These are phyloP conservation scores for Calidris pygmaea DNA, from an alignment of 2,113 vertebrate species.

Conservation along the genomic window DNA sequence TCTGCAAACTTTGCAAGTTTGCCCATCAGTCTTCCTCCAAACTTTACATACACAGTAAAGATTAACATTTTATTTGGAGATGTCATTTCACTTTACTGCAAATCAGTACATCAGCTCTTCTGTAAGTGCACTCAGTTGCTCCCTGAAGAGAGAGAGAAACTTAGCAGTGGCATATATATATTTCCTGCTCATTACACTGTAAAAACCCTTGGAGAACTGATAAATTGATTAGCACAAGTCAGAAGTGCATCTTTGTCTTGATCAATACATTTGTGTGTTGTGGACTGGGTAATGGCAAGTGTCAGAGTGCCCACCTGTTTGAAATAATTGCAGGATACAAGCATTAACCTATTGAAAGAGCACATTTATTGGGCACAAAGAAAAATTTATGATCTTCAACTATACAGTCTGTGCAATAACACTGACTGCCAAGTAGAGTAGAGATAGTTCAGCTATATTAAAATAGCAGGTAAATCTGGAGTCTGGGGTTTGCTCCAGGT, in stretches of 20 bases:
- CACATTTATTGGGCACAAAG: conserved; percentile 23
- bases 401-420: conserved; percentile 39
- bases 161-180: conserved; percentile 53
- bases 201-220: conserved; percentile 70
- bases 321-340: conserved; percentile 57
- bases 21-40: conserved; percentile 38
- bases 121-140: conserved; percentile 73
- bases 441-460: conserved; percentile 50
- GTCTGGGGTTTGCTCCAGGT: conserved; percentile 59
- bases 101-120: conserved; percentile 72
- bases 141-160: conserved; percentile 72
- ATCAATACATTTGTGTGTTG: conserved; percentile 61
- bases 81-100: conserved; percentile 63
- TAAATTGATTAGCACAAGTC: conserved; percentile 68
- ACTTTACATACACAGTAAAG: conserved; percentile 44
- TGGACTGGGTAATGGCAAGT: conserved; percentile 8
- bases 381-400: conserved; percentile 49
- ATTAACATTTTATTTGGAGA: conserved; percentile 62
- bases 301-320: conserved; percentile 54
- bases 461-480: conserved; percentile 65
- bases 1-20: conserved; percentile 42
- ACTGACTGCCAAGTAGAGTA: conserved; percentile 47
- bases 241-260: conserved; percentile 59
- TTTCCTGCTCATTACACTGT: conserved; percentile 70
- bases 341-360: conserved; percentile 54